Evolutionary conservation across 2,113 vertebrate species (phyloP).

Genomic region (Anseranas semipalmata): DNA sequence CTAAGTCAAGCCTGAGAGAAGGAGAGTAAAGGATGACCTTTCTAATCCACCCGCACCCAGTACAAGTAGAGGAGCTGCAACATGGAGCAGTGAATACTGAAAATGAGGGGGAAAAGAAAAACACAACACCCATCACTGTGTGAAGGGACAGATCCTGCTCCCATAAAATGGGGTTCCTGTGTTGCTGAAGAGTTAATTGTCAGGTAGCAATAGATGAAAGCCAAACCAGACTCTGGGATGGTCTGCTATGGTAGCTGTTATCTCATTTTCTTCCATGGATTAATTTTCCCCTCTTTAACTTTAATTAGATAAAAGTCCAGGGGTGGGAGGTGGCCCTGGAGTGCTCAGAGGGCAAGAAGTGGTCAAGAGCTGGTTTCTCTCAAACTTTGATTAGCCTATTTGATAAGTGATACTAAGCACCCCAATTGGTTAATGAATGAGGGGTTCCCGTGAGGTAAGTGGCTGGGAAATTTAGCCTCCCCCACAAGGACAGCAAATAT

Average conservation of each 20-base stretch:
- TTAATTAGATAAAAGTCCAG: conserved; percentile 91
- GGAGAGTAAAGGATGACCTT: conserved; percentile 67
- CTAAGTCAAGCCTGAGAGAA: conserved; percentile 70
- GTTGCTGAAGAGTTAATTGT: conserved; percentile 56
- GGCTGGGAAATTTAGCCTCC: conserved; percentile 77
- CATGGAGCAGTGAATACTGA: background rate
- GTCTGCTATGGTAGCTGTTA: conserved; percentile 76
- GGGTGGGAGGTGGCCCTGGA: conserved; percentile 77
- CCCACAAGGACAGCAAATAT: conserved; percentile 56
- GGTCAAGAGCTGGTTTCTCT: conserved; percentile 90
- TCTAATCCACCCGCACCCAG: conserved; percentile 44
- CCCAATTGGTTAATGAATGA: conserved; percentile 82
- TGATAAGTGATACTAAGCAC: conserved; percentile 89
- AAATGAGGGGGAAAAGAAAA: background rate
- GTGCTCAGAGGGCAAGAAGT: conserved; percentile 86
- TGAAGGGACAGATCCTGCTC: background rate
- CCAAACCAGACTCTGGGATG: conserved; percentile 60
- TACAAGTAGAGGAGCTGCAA: conserved; percentile 10
- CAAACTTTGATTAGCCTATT: conserved; percentile 85
- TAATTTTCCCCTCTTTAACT: conserved; percentile 90
- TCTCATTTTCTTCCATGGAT: conserved; percentile 82
- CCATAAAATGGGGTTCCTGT: background rate
- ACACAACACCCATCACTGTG: background rate
- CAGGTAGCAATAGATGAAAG: conserved; percentile 62
- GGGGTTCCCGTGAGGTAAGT: conserved; percentile 62